A percentile compares a stretch with the other conserved stretches of the same genome.
These are phyloP conservation scores for Phengaris arion DNA, from an alignment of 2,888 invertebrate species.

Conservation along the genomic window DNA sequence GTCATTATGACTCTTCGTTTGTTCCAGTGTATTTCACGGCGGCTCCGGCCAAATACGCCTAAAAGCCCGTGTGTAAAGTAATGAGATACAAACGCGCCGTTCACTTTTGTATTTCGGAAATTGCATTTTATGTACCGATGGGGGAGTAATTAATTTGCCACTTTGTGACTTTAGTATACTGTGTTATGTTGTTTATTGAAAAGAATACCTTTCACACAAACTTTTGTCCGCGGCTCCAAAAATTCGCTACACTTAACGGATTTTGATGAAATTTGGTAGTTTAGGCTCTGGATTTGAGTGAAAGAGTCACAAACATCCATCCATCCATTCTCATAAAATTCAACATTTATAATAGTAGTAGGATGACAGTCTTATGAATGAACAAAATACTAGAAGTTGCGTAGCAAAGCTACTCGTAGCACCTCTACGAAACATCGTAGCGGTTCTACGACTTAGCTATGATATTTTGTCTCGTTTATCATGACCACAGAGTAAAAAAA, in stretches of 20 bases:
- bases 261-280: no score
- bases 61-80: not conserved
- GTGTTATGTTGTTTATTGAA: no score
- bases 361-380: no score
- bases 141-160: not conserved
- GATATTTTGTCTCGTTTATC: not conserved
- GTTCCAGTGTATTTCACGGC: constrained; percentile 24
- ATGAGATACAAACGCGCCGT: constrained; percentile 17
- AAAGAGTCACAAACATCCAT: no score
- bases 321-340: no score
- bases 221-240: no score
- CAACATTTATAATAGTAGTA: no score
- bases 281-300: no score
- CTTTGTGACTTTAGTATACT: no score
- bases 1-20: constrained; percentile 29
- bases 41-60: not conserved
- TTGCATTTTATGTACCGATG: not conserved
- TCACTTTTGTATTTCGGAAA: not conserved
- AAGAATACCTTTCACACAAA: no score
- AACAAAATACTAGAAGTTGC: not conserved
- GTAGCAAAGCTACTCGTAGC: not conserved
- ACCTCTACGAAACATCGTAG: not conserved
- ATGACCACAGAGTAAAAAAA: no score
- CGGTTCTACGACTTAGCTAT: not conserved
- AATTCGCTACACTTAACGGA: no score